These are phyloP conservation scores for Bellardia pandia DNA, from an alignment of 2,888 invertebrate genomes.

Conservation along the genomic window DNA sequence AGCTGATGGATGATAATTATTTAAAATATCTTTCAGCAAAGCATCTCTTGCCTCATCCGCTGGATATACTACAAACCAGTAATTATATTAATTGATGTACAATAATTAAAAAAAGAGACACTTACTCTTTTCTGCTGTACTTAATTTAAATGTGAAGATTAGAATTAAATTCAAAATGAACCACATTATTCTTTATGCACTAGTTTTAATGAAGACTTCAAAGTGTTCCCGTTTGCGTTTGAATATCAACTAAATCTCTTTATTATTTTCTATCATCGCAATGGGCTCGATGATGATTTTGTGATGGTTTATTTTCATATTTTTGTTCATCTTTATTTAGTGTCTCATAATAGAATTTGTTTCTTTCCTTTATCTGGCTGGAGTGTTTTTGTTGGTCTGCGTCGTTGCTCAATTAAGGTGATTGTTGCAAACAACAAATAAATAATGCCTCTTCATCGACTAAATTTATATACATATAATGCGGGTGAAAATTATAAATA, in stretches of 20 bases:
- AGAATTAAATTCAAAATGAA: not conserved
- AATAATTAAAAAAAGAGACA: not conserved
- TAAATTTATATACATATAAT: slow-evolving; percentile 56
- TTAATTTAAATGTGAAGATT: slow-evolving; percentile 7
- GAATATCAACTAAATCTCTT: slow-evolving; percentile 48
- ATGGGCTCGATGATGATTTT: slow-evolving; percentile 5
- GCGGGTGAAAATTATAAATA: slow-evolving; percentile 31
- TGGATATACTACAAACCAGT: slow-evolving; percentile 43
- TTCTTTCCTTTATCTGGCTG: slow-evolving; percentile 3
- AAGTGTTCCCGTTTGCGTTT: slow-evolving; percentile 32
- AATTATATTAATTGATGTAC: not conserved
- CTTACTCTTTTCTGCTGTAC: slow-evolving; percentile 58
- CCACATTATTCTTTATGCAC: not conserved
- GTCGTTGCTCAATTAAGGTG: slow-evolving; percentile 63
- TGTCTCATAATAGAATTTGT: slow-evolving; percentile 35
- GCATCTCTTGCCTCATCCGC: slow-evolving; percentile 60
- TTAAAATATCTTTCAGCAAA: slow-evolving; percentile 73
- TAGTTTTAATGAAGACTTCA: not conserved
- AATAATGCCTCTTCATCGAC: slow-evolving; percentile 26
- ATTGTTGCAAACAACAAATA: slow-evolving; percentile 42
- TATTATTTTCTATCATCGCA: slow-evolving; percentile 13
- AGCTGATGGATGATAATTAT: slow-evolving; percentile 71
- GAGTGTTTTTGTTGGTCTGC: slow-evolving; percentile 28
- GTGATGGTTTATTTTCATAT: not conserved
- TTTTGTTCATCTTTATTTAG: slow-evolving; percentile 35